Base-by-base conservation (phyloP, 2,888 invertebrate species). In the Melinaea menophilus region DNA sequence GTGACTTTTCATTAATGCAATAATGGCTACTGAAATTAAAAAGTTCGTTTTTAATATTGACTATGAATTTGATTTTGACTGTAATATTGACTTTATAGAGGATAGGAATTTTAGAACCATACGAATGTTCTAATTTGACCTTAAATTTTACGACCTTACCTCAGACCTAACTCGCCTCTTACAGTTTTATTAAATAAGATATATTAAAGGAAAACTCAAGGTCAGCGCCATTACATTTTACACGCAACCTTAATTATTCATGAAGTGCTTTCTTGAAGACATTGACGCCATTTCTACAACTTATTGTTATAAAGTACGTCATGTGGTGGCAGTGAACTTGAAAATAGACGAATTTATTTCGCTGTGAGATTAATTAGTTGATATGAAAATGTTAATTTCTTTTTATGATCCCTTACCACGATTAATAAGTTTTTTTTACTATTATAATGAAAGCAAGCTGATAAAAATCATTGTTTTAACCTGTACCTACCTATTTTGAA, bases 161-260 rank as follows among this genome's bases (percentile, higher is more conserved):
- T 41, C 41, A 5, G 11, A 41, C 7, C 41, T 41, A 37, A 37
- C 7, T 41, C 41, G 7, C 9, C 9, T 41, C 1, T 41, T 41
- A 9, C 41, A 41, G 7, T 3, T 41, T 41, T 41, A 9, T 9
- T 41, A 41, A 31, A 3, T 31, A 51, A 51, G 31, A 5, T 5
- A 9, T 57, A 46, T 45, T 13, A 11, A 31, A 45, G 31, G 22
- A 4, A 61, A 45, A 47, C 51, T 57, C n/a, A 63, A 73, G 84
- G 79, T 82, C 81, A 77, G 73, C 79, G 82, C 74, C 82, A 79
- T 82, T 79, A 72, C 58, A 70, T 48, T 45, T 35, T 9, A 62
- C 56, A 65, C 65, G 57, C 61, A 55, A 59, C 41, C 41, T 56
- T 35, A 35, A 59, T 35, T 56, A 59, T 63, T 59, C 41, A 61